These are phyloP conservation scores for Heliothis virescens DNA, from an alignment of 1,140 invertebrate species.

Conservation along the genomic window DNA sequence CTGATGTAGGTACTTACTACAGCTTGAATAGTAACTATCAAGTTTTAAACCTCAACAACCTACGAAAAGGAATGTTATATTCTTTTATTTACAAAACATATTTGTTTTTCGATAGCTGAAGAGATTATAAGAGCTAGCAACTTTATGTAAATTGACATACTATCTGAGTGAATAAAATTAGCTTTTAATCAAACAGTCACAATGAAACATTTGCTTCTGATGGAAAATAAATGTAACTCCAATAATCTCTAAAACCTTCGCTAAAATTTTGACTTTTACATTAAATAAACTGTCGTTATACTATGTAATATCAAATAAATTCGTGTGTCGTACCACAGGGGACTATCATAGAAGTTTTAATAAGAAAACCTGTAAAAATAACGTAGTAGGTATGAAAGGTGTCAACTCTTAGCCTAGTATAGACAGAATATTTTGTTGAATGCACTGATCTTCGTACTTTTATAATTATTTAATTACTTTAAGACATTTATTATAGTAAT, in stretches of 20 bases:
- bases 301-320: slow-evolving; percentile 47
- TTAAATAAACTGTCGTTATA: slow-evolving; percentile 40
- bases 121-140: not conserved
- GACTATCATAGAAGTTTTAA: slow-evolving; percentile 33
- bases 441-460: slow-evolving; percentile 50
- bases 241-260: slow-evolving; percentile 16
- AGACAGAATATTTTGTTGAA: slow-evolving; percentile 48
- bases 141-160: not conserved
- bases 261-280: slow-evolving; percentile 36
- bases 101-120: slow-evolving; percentile 12
- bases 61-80: slow-evolving; percentile 75
- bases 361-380: slow-evolving; percentile 45
- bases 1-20: slow-evolving; percentile 60
- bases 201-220: no score
- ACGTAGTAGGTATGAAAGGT: slow-evolving; percentile 45
- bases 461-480: not conserved
- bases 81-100: slow-evolving; percentile 63
- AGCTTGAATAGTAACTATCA: slow-evolving; percentile 63
- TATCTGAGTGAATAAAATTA: no score
- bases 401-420: slow-evolving; percentile 56
- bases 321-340: slow-evolving; percentile 26
- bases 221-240: not conserved
- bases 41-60: slow-evolving; percentile 67
- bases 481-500: no score
- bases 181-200: no score